A percentile compares a stretch with the other conserved stretches of the same genome.
Evolutionary conservation across 2,797 vertebrate genomes (phyloP).

Genomic region (Thaleichthys pacificus): DNA sequence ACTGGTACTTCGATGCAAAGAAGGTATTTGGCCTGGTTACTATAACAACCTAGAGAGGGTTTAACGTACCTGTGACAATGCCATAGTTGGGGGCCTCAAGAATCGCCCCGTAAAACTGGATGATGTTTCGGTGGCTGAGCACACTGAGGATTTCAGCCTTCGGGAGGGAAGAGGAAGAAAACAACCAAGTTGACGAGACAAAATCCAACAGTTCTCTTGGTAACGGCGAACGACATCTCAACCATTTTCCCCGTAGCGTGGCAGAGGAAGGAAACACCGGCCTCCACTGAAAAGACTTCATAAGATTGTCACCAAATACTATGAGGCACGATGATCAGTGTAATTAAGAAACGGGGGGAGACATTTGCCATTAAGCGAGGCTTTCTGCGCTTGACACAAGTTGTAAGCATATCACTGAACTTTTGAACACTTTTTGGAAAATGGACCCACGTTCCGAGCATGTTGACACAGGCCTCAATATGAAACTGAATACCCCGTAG

Average conservation of each 20-base stretch:
- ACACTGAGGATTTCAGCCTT: constrained; percentile 98
- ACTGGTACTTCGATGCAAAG: not conserved
- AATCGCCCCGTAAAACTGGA: constrained; percentile 96
- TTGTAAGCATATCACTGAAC: constrained; percentile 60
- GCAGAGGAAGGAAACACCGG: no score
- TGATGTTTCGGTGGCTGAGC: constrained; percentile 97
- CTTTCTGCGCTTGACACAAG: constrained; percentile 54
- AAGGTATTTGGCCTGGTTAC: not conserved
- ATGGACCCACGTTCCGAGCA: constrained; percentile 49
- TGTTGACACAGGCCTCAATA: constrained; percentile 51
- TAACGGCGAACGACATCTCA: no score
- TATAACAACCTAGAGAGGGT: not conserved
- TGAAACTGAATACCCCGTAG: constrained; percentile 49
- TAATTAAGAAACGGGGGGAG: not conserved
- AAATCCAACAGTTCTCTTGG: not conserved
- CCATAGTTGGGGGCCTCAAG: constrained; percentile 96
- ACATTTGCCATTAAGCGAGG: constrained; percentile 37
- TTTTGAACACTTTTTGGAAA: constrained; percentile 48
- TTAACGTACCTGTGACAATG: constrained; percentile 90
- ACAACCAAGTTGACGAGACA: no score
- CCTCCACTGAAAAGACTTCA: not conserved
- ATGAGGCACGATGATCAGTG: not conserved
- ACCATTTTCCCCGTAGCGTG: no score
- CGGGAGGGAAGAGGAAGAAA: constrained; percentile 13
- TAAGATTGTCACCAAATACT: not conserved